Percentiles rank a stretch among this genome's conserved stretches.
These are phyloP conservation scores for Arrhopalites spinosus DNA, from an alignment of 2,888 invertebrate genomes.

Conservation along the genomic window DNA sequence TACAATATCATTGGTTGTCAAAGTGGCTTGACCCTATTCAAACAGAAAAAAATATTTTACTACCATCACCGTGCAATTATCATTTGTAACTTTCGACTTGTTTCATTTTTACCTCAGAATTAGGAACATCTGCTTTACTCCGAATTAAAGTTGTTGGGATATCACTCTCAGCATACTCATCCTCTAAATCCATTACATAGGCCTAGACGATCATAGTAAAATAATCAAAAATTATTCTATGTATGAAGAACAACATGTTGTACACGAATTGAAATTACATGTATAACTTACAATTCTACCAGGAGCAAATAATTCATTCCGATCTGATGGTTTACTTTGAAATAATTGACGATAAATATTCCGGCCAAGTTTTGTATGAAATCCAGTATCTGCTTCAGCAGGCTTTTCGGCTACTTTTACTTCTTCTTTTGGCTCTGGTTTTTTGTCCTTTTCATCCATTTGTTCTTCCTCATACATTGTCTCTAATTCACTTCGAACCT, in stretches of 20 bases:
- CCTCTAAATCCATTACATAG: conserved; percentile 93
- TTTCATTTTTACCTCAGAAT: conserved; percentile 64
- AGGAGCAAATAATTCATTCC: conserved; percentile 90
- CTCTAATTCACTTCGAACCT: conserved; percentile 81
- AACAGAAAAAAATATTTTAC: conserved; percentile 59
- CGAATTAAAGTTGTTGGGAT: conserved; percentile 94
- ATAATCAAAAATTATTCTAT: no score
- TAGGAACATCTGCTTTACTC: conserved; percentile 88
- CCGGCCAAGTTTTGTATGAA: conserved; percentile 72
- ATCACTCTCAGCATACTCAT: conserved; percentile 81
- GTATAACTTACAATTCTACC: conserved; percentile 71
- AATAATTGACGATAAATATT: conserved; percentile 68
- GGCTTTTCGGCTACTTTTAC: conserved; percentile 36
- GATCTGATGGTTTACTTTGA: conserved; percentile 61
- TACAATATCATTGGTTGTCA: conserved; percentile 71
- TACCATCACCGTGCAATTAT: no score
- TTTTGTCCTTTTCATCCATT: conserved; percentile 69
- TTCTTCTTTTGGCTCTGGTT: conserved; percentile 58
- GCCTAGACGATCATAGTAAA: conserved; percentile 65
- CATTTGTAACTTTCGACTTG: background rate
- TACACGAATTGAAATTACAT: no score
- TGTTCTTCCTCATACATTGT: conserved; percentile 81
- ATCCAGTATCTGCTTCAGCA: conserved; percentile 39
- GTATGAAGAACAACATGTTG: no score
- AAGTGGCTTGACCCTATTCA: conserved; percentile 64